These are phyloP conservation scores for Halesus radiatus DNA, from an alignment of 1,140 invertebrate genomes.

Conservation along the genomic window DNA sequence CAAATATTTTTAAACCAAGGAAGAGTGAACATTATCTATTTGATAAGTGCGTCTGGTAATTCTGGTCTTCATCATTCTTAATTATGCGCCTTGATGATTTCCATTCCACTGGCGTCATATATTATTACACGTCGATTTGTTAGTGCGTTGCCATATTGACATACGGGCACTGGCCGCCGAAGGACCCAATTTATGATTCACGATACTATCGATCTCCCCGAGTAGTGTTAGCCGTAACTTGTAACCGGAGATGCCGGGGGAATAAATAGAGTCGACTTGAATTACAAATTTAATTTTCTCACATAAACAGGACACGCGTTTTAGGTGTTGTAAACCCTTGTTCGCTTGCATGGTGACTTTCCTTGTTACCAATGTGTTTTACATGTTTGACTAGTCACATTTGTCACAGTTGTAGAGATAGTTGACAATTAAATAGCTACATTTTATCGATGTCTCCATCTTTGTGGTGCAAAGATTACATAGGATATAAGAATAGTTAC, in stretches of 20 bases:
- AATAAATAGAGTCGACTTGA: not conserved
- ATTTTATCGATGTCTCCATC: no score
- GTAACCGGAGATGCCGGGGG: not conserved
- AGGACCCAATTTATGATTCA: conserved; percentile 28
- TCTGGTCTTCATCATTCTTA: not conserved
- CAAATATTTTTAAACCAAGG: no score
- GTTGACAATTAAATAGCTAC: no score
- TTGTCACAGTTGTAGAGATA: no score
- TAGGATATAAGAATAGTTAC: no score
- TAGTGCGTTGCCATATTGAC: conserved; percentile 1
- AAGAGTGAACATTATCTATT: no score
- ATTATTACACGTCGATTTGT: conserved; percentile 31
- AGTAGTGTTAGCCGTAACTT: not conserved
- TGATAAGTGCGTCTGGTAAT: not conserved
- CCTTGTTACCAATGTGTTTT: no score
- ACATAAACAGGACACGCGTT: not conserved
- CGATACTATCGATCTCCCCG: not conserved
- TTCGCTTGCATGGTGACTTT: no score
- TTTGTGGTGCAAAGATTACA: no score
- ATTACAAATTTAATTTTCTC: not conserved
- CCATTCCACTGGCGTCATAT: conserved; percentile 8
- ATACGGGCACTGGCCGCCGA: not conserved
- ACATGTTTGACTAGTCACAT: no score
- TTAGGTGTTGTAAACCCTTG: no score
- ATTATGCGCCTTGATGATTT: conserved; percentile 32